Base-by-base conservation (phyloP, 1,140 invertebrate genomes). In the Drosophila pachea region DNA sequence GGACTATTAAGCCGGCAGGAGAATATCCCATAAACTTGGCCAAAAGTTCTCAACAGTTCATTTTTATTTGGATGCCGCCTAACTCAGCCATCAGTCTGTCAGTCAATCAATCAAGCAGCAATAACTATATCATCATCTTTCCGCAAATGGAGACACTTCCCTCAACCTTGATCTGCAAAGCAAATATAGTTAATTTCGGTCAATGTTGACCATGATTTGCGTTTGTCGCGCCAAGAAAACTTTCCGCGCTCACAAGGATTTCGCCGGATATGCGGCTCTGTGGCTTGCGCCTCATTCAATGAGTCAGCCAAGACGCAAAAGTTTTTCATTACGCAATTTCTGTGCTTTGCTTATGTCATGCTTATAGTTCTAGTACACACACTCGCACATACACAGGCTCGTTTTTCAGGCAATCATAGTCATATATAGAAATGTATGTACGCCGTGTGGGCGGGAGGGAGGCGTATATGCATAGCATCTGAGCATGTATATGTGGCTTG, bases 291-390 rank as follows among this genome's bases (percentile, higher is more conserved):
- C 52, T 52, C 12, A 67, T 55, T 36, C 42, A 55, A 58, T 72
- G 64, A 61, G 50, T 66, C 69, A 62, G 64, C 33, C 56, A 68
- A 62, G 69, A 68, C 40, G 69, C 48, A 59, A 66, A 84, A 84
- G 76, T 84, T 86, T 84, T 84, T 86, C 81, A 84, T 86, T 84
- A 84, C 81, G 76, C 76, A 83, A 78, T 82, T 78, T 75, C 70
- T 69, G 65, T 54, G 74, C 72, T 75, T 66, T 53, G 73, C 62
- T 63, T 72, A 64, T 68, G 54, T 77, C 62, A 76, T 62, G 45
- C 56, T 66, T 33, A 58, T 66, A 65, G 66, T 69, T 70, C 22
- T 63, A 53, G 40, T 66, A 33, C 62, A 53, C 54, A 70, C 62
- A 59, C 22, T 16, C 29, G 22, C 22, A 59, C 32, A 9, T 29